phyloP scores from a whole-genome alignment of 2,888 invertebrate species.

The Pristionchus entomophagus region DNA sequence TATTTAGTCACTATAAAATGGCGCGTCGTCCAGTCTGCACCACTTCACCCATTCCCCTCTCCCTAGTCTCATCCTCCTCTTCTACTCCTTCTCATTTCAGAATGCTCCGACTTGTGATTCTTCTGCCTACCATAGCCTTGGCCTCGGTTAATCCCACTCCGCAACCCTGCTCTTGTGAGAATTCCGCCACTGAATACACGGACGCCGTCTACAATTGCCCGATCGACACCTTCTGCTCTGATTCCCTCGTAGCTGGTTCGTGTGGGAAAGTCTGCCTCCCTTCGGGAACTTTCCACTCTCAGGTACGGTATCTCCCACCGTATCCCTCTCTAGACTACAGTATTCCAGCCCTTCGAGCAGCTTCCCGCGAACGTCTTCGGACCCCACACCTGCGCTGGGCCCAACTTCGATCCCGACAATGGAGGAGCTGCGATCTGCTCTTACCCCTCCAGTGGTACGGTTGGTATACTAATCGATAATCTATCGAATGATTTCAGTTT shows the following conservation, averaged over 20 bases:
- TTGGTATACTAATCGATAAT: no score
- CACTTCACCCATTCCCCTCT: not conserved
- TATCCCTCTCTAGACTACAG: not conserved
- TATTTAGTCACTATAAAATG: no score
- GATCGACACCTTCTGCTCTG: conserved; percentile 6
- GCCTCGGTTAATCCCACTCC: no score
- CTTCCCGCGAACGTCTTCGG: not conserved
- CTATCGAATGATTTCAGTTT: no score
- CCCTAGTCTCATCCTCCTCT: no score
- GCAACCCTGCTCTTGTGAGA: not conserved
- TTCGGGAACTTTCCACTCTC: conserved; percentile 7
- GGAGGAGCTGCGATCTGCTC: not conserved
- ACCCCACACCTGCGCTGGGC: not conserved
- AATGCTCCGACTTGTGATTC: not conserved
- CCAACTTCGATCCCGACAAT: not conserved
- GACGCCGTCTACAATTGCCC: not conserved
- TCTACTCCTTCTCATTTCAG: no score
- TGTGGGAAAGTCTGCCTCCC: not conserved
- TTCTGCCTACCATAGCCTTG: not conserved
- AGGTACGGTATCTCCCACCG: not conserved
- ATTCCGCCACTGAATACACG: not conserved
- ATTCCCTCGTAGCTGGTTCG: not conserved
- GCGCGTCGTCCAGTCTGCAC: not conserved
- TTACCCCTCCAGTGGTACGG: not conserved
- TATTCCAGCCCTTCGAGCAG: conserved; percentile 3